Conservation (phyloP, 2,113 vertebrate species). For the Pseudorasbora parva region DNA sequence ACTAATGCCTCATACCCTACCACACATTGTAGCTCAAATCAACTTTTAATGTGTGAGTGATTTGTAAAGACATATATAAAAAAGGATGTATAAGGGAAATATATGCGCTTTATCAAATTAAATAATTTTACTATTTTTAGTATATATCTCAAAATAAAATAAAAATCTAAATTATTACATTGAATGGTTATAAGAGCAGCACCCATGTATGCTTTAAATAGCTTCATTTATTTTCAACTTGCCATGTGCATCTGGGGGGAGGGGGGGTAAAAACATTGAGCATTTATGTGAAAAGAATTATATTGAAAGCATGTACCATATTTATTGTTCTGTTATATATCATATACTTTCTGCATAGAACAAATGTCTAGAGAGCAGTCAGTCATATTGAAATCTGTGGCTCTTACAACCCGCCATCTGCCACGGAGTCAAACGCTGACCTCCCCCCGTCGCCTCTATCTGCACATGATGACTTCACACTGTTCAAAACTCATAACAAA, state of each 20-base stretch:
- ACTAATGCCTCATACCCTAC: background rate
- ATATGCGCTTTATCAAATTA: background rate
- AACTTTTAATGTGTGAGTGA: background rate
- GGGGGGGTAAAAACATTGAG: background rate
- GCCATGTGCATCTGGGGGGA: too few relatives aligned
- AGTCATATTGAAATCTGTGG: slow-evolving; percentile 50
- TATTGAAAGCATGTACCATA: slow-evolving; percentile 15
- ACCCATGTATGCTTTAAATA: background rate
- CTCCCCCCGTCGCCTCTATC: slow-evolving; percentile 22
- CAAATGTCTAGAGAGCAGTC: slow-evolving; percentile 42
- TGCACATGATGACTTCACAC: slow-evolving; percentile 44
- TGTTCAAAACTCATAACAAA: slow-evolving; percentile 48
- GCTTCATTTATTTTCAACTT: background rate
- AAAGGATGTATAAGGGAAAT: background rate
- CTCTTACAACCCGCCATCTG: slow-evolving; percentile 51
- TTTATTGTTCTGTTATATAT: background rate
- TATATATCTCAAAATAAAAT: background rate
- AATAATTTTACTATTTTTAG: background rate
- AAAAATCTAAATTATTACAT: too few relatives aligned
- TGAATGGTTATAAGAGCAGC: background rate
- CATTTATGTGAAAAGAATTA: background rate
- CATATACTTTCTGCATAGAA: slow-evolving; percentile 36
- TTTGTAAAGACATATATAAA: background rate
- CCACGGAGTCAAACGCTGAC: slow-evolving; percentile 38
- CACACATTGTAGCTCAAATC: background rate